Percentiles rank a stretch among this genome's conserved stretches.
These are phyloP conservation scores for Podocnemis expansa DNA, from an alignment of 2,113 vertebrate species.

Conservation along the genomic window DNA sequence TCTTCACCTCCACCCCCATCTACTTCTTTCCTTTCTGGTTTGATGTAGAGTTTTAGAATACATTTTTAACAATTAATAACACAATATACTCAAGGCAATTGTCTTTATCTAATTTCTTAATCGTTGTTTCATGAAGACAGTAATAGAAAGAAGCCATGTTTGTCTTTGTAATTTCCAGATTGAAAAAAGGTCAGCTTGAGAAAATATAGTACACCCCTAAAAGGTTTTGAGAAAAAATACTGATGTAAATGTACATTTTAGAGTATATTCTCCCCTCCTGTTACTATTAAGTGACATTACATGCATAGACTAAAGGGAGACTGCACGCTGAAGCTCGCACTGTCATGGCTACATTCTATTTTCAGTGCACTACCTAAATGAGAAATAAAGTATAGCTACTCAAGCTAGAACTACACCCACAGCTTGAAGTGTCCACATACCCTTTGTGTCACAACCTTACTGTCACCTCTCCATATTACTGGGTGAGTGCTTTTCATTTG, in stretches of 20 bases:
- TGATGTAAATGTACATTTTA: constrained; percentile 70
- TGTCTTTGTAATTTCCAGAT: constrained; percentile 57
- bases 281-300: constrained; percentile 66
- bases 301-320: constrained; percentile 42
- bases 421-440: not conserved
- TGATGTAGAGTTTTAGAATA: constrained; percentile 59
- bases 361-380: not conserved
- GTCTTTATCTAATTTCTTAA: constrained; percentile 51
- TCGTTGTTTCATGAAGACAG: constrained; percentile 18
- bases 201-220: constrained; percentile 53
- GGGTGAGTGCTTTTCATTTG: not conserved
- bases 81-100: constrained; percentile 49
- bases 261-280: constrained; percentile 61
- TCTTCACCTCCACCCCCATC: not conserved
- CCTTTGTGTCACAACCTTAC: not conserved
- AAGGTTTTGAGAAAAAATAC: constrained; percentile 64
- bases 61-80: constrained; percentile 60
- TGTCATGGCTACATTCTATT: not conserved
- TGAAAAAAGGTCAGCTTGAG: constrained; percentile 56
- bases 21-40: constrained; percentile 27
- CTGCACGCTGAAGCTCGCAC: not conserved
- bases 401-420: not conserved
- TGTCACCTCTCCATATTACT: not conserved
- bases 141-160: constrained; percentile 27
- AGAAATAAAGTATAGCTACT: not conserved